Evolutionary conservation across 1,140 invertebrate species (phyloP), one percentile per base, ranked within the genome.

Genomic region (Eupristina koningsbergeri): DNA sequence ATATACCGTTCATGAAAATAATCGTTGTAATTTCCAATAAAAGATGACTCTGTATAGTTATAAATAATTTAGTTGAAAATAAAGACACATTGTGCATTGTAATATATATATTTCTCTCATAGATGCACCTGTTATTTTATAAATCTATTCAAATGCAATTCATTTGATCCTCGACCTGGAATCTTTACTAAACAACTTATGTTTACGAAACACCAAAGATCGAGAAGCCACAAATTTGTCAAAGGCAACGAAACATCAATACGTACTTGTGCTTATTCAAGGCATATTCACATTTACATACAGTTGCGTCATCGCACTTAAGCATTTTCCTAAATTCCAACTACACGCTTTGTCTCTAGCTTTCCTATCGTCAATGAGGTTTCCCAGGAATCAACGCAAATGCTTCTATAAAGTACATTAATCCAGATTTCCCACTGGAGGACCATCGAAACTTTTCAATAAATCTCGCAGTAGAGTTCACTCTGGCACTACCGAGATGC

Each of bases 361-460:
- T n/a, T 45, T 26, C 58, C 50, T 76, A n/a, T 58, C 34, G 29
- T 34, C 3, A 1, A 0, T 47, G 9, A 53, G 29, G 26, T 75
- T 75, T 53, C 17, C 9, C 5, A 19, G 3, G 0, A 58, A 36
- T 67, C 17, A 15, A 19, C 11, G 41, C 26, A 13, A 47, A 47
- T 36, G 41, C 67, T 34, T 71, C 29, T 58, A 58, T 39, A 82
- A 76, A 61, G 39, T 75, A 73, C 84, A 84, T 86, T 86, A 87
- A 88, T 85, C 75, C 71, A 50, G 45, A 84, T 81, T 81, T 81
- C 15, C 64, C 67, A 73, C 64, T 82, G 64, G 67, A 86, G 84
- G 77, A 64, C 81, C 83, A 86, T 87, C 73, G 67, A 87, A 85
- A 86, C 78, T 88, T 86, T 81, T 87, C 87, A 67, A 87, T 87